Evolutionary conservation across 2,888 invertebrate genomes (phyloP), one percentile per base, ranked within the genome.

Genomic region (Zaprionus obscuricornis): DNA sequence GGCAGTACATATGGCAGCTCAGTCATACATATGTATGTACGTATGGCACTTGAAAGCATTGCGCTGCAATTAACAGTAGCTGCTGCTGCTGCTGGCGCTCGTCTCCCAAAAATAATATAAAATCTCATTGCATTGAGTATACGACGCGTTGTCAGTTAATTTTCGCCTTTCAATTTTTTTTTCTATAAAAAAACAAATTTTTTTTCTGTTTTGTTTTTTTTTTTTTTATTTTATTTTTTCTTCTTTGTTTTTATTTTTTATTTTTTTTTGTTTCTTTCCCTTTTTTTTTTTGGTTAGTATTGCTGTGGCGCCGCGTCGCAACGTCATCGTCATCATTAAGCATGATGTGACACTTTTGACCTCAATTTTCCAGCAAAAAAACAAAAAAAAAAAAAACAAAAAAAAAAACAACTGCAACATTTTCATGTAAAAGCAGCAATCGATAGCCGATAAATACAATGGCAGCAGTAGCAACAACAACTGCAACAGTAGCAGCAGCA

Each of bases 311-410:
- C 8, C 51, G n/a, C 24, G 54, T 55, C 57, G 62, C 60, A 49
- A 37, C 66, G 65, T 74, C 81, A 77, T 66, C 74, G 58, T 84
- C 84, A 87, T 87, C 87, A 87, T 86, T 79, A 81, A 74, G 86
- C 77, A 87, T 87, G 87, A 87, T 87, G 87, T 85, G 87, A 87
- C 87, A 87, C 71, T 87, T 87, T 87, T 86, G 75, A 75, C 85
- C 83, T 85, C 71, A 69, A n/a, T 65, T 82, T 71, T 58, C 45
- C 57, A n/a, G 27, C 27, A 27, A 10, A 2, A 2, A 27, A n/a
- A 8, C 2, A 8, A 2, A n/a, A n/a, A 4, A 27, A 27, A 27
- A 2, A 10, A n/a, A 27, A 27, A 27, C 27, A 27, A 27, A 2
- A 4, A 2, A 27, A 27, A 24, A 31, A 6, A 20, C 36, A 51